Evolutionary conservation across 2,113 vertebrate species (phyloP), one percentile per base, ranked within the genome.

Genomic region (Callorhinus ursinus): DNA sequence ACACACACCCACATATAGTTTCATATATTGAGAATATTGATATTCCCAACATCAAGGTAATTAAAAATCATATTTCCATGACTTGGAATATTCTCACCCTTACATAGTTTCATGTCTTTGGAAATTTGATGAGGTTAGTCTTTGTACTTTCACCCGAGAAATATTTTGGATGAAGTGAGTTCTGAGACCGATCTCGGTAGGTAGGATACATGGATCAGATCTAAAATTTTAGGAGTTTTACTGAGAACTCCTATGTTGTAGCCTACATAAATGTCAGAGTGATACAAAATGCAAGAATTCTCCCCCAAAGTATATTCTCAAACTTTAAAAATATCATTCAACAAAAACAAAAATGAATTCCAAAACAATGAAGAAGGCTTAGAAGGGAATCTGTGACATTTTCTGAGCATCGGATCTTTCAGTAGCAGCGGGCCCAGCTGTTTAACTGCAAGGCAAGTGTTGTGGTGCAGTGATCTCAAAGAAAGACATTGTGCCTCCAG

Each of bases 71-170:
- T 19, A 65, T 69, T 86, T 63, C n/a, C 1, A 24, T 77, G 19
- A 69, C 36, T 93, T 81, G 82, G 36, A 92, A 31, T 77, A 82
- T 53, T 69, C 19, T 42, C 55, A 42, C 15, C 2, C 4, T 18
- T 33, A 49, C 7, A 26, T 65, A 53, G 31, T 61, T 77, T 76
- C 36, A 24, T 33, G 24, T 36, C 31, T 33, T 85, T 94, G 65
- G 67, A 86, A 89, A 82, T 63, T 22, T 93, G 65, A 51, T 90
- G 61, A 90, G 18, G 10, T 90, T 51, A 65, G 19, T 87, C n/a
- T 92, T 92, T 21, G 57, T 90, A 67, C 65, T 95, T 86, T 87
- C 18, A 90, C 18, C 46, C 80, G 36, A 80, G 69, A 96, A 96
- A 84, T 42, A 74, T 67, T 74, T 96, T 80, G 31, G 80, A 69